A percentile compares a stretch with the other conserved stretches of the same genome.
These are phyloP conservation scores for Berghia stephanieae DNA, from an alignment of 1,140 invertebrate genomes.

Conservation along the genomic window DNA sequence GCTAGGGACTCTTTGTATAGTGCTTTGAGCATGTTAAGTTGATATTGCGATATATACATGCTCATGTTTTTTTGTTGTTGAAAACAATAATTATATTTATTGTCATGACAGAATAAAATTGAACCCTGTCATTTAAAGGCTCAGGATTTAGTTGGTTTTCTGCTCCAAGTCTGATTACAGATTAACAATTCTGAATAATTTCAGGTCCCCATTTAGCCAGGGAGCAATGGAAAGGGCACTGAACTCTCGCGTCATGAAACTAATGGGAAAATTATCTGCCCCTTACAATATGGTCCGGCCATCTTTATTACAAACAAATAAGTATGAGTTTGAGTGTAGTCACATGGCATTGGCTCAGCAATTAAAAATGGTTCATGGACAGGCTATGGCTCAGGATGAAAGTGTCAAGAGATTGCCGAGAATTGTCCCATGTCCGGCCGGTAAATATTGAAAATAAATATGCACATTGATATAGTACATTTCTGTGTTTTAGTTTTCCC, in stretches of 20 bases:
- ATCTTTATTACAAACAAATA: slow-evolving; percentile 55
- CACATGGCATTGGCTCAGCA: no score
- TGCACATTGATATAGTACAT: background rate
- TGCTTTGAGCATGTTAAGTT: no score
- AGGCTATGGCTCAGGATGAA: background rate
- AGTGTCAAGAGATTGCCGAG: background rate
- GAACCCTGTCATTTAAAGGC: background rate
- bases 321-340: slow-evolving; percentile 55
- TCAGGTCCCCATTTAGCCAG: slow-evolving; percentile 72
- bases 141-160: background rate
- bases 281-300: slow-evolving; percentile 51
- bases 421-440: slow-evolving; percentile 28
- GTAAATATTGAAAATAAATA: slow-evolving; percentile 4
- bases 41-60: no score
- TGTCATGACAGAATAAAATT: background rate
- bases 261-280: slow-evolving; percentile 30
- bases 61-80: background rate
- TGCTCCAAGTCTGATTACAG: background rate
- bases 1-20: no score
- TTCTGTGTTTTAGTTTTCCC: background rate
- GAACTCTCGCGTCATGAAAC: slow-evolving; percentile 44
- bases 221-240: slow-evolving; percentile 75
- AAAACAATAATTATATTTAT: background rate
- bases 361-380: slow-evolving; percentile 24
- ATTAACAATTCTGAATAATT: background rate